Conservation (phyloP, 2,797 vertebrate species). For the Valencia hispanica region DNA sequence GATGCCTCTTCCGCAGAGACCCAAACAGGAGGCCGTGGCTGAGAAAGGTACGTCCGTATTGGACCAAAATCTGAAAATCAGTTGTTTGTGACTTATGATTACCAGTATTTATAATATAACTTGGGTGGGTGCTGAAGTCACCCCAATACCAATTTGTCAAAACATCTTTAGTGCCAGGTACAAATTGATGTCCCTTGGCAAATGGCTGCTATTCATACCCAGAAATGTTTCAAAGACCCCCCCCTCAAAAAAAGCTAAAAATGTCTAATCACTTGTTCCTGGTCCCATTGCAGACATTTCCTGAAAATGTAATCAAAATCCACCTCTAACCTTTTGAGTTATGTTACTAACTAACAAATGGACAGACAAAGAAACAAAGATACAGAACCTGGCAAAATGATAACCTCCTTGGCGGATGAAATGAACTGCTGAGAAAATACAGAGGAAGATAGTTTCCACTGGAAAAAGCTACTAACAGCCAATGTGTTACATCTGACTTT, state of each 20-base stretch:
- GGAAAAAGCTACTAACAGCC: neutral
- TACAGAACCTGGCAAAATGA: no score
- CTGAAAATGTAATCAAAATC: no score
- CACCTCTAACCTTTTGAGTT: no score
- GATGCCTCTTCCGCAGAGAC: constrained; percentile 60
- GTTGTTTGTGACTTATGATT: neutral
- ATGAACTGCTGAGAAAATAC: neutral
- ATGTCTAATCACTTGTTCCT: no score
- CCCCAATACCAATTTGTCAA: neutral
- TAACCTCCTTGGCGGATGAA: no score
- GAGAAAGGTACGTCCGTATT: constrained; percentile 74
- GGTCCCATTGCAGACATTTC: no score
- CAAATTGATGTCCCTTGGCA: neutral
- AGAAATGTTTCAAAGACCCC: neutral
- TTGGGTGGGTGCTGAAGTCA: neutral
- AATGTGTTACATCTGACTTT: neutral
- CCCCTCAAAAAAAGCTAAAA: neutral
- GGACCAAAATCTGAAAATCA: neutral
- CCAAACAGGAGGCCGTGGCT: constrained; percentile 51
- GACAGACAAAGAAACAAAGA: no score
- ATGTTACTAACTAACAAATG: no score
- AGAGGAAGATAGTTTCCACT: neutral
- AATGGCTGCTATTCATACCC: neutral
- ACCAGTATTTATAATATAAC: neutral
- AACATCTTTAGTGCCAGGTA: neutral